phyloP scores from a whole-genome alignment of 2,888 invertebrate genomes.

The Stramonita haemastoma region DNA sequence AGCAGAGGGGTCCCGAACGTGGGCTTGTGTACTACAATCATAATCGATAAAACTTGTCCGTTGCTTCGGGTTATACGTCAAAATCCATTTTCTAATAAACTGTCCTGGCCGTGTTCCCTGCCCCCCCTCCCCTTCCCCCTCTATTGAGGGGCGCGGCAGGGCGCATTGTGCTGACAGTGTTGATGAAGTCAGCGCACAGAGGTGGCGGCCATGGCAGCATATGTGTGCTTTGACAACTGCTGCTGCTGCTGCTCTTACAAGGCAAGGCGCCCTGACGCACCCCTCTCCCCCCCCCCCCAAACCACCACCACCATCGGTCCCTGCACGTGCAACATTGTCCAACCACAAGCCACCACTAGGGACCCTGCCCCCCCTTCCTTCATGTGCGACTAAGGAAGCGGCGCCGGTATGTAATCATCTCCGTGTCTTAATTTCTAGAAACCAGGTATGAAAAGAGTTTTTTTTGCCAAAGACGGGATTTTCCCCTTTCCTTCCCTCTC shows the following conservation, averaged over 20 bases:
- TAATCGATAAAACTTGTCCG: background rate
- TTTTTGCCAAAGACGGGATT: no score
- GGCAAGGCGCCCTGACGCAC: background rate
- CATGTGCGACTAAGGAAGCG: background rate
- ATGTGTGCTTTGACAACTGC: slow-evolving; percentile 29
- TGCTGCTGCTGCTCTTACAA: background rate
- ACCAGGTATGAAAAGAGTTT: no score
- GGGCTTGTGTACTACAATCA: no score
- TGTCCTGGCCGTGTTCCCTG: background rate
- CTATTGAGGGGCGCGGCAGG: background rate
- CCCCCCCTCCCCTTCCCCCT: background rate
- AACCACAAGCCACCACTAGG: background rate
- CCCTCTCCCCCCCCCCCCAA: background rate
- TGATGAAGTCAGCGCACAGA: slow-evolving; percentile 16
- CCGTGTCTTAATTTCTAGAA: no score
- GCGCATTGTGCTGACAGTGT: slow-evolving; percentile 12
- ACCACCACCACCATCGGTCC: background rate
- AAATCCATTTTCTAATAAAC: slow-evolving; percentile 6
- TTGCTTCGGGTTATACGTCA: background rate
- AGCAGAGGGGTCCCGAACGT: no score
- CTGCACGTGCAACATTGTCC: slow-evolving; percentile 24
- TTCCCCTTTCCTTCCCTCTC: no score
- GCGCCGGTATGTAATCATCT: no score
- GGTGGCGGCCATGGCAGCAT: slow-evolving; percentile 21
- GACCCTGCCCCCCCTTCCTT: no score